Percentiles rank a stretch among this genome's conserved stretches.
Evolutionary conservation across 1,140 invertebrate species (phyloP).

Genomic region (Holotrichia oblita): DNA sequence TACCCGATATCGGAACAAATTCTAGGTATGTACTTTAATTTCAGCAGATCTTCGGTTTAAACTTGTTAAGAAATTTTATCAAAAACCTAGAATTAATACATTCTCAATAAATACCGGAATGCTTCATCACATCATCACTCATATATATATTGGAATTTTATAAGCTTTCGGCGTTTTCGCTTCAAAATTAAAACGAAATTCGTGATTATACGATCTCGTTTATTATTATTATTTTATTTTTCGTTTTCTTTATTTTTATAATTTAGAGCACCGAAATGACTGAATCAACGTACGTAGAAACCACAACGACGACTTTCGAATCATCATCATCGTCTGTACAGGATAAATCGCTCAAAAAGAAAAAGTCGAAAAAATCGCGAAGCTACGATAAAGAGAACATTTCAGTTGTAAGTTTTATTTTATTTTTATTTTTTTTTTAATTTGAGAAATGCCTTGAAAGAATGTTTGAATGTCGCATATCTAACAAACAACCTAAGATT

Average conservation of each 20-base stretch:
- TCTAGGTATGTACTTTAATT: no score
- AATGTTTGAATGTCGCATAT: no score
- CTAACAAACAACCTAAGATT: no score
- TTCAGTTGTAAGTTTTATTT: conserved; percentile 67
- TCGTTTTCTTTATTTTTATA: conserved; percentile 45
- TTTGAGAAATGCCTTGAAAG: not conserved
- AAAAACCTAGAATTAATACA: no score
- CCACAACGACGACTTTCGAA: conserved; percentile 39
- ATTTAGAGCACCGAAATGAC: conserved; percentile 58
- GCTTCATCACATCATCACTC: no score
- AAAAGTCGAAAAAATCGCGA: conserved; percentile 70
- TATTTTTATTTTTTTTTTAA: conserved; percentile 47
- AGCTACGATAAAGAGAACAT: conserved; percentile 72
- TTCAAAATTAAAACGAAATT: no score
- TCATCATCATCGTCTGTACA: conserved; percentile 15
- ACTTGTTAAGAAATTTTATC: no score
- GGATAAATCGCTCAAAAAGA: conserved; percentile 61
- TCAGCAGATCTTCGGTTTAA: no score
- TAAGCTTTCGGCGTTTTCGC: no score
- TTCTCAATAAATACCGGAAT: no score
- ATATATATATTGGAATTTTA: no score
- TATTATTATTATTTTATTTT: conserved; percentile 19
- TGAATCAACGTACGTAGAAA: conserved; percentile 55
- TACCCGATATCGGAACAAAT: no score
- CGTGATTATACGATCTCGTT: not conserved